phyloP scores from a whole-genome alignment of 2,113 vertebrate species.

The Oxygymnocypris stewartii region DNA sequence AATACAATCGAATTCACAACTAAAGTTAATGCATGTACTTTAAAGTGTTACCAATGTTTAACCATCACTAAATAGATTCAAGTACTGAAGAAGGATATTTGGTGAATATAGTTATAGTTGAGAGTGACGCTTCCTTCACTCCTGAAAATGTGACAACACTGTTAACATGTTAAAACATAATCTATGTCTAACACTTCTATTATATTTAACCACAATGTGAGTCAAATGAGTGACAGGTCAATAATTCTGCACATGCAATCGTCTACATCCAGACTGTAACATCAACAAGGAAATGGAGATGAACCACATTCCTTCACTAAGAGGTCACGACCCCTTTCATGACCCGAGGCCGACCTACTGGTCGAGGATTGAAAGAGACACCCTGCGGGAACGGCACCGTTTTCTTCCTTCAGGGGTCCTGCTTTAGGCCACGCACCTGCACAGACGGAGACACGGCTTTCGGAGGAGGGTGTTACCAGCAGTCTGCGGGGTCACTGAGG shows the following conservation, averaged over 20 bases:
- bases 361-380: slow-evolving; percentile 50
- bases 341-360: slow-evolving; percentile 34
- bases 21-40: neutral
- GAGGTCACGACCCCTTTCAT: slow-evolving; percentile 3
- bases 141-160: no score
- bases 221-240: neutral
- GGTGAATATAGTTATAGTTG: no score
- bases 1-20: neutral
- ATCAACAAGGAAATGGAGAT: slow-evolving; percentile 23
- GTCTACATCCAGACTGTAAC: neutral
- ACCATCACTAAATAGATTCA: no score
- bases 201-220: neutral
- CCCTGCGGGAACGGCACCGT: neutral
- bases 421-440: slow-evolving; percentile 65
- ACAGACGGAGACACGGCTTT: slow-evolving; percentile 57
- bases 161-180: no score
- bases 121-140: no score
- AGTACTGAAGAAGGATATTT: no score
- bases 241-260: neutral
- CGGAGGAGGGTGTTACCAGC: slow-evolving; percentile 17
- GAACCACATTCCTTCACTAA: slow-evolving; percentile 2
- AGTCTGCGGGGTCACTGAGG: slow-evolving; percentile 44
- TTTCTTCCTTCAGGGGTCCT: neutral
- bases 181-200: neutral
- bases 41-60: no score